These are phyloP conservation scores for Labia minor DNA, from an alignment of 2,888 invertebrate species.

Conservation along the genomic window DNA sequence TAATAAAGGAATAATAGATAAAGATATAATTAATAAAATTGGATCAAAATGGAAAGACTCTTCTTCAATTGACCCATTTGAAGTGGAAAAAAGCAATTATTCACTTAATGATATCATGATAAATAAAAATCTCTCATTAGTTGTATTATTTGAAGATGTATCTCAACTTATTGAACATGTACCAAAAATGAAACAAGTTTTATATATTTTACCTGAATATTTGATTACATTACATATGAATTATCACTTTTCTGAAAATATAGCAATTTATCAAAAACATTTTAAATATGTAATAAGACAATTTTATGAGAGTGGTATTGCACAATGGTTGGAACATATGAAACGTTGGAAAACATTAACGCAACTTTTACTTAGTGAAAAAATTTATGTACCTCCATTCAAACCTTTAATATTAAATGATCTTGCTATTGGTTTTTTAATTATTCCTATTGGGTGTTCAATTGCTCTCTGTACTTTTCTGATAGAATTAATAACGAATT, in stretches of 20 bases:
- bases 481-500: background rate
- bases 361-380: background rate
- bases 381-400: background rate
- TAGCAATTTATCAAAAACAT: background rate
- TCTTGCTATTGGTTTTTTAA: background rate
- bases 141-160: background rate
- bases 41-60: background rate
- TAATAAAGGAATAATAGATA: background rate
- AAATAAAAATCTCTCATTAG: background rate
- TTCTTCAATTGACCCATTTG: background rate
- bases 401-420: background rate
- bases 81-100: background rate
- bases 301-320: background rate
- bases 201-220: background rate
- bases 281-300: background rate
- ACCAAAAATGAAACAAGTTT: background rate
- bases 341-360: background rate
- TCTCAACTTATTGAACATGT: background rate
- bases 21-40: background rate
- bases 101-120: background rate
- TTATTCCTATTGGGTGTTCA: background rate
- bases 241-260: background rate
- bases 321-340: background rate
- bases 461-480: background rate
- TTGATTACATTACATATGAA: background rate